Percentiles rank a stretch among this genome's conserved stretches.
Evolutionary conservation across 2,797 vertebrate genomes (phyloP).

Genomic region (Oreochromis mossambicus): DNA sequence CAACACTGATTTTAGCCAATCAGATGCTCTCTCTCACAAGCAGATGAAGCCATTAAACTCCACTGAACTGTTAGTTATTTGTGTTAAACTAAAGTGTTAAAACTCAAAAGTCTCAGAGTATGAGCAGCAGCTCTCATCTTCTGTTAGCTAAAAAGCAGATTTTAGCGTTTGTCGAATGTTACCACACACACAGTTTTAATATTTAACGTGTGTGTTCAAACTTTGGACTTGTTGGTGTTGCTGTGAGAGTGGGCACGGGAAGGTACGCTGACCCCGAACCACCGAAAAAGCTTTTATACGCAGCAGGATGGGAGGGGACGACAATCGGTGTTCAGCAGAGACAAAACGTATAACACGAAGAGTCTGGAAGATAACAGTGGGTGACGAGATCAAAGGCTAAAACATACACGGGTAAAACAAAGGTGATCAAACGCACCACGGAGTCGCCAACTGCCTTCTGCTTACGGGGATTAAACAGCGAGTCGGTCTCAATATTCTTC

Average conservation of each 20-base stretch:
- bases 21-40: neutral
- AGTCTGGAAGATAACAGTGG: neutral
- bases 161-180: neutral
- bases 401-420: neutral
- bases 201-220: neutral
- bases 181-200: neutral
- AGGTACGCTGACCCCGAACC: neutral
- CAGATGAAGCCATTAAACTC: neutral
- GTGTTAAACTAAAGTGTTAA: neutral
- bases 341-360: neutral
- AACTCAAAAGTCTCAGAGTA: neutral
- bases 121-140: neutral
- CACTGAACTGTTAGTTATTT: rapidly evolving
- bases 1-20: neutral
- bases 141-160: neutral
- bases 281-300: neutral
- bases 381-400: neutral
- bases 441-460: neutral
- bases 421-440: neutral
- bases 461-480: neutral
- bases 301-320: neutral
- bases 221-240: neutral
- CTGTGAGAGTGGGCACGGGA: neutral
- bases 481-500: neutral
- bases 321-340: neutral